Percentiles rank a stretch among this genome's conserved stretches.
Evolutionary conservation across 2,113 vertebrate genomes (phyloP).

Genomic region (Bubalus kerabau): DNA sequence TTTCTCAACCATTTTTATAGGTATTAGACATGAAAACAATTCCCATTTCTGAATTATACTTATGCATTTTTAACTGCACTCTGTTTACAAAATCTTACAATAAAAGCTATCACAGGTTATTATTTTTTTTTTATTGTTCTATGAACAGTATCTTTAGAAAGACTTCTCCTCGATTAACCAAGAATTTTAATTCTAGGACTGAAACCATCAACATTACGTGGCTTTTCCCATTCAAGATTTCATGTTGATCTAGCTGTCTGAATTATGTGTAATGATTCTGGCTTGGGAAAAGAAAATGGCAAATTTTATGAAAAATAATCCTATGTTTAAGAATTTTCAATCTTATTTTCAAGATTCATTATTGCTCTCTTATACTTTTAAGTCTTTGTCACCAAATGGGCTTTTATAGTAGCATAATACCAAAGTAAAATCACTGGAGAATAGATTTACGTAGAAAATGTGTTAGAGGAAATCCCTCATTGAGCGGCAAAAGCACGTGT

Average conservation of each 20-base stretch:
- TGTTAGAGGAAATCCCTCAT: conserved; percentile 62
- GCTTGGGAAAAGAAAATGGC: neutral
- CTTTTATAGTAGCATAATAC: conserved; percentile 56
- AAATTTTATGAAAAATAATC: conserved; percentile 50
- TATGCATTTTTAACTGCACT: neutral
- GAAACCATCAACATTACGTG: neutral
- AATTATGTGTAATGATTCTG: conserved; percentile 17
- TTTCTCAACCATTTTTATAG: neutral
- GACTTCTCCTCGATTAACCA: neutral
- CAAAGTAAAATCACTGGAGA: conserved; percentile 45
- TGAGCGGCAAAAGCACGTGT: conserved; percentile 53
- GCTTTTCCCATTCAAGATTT: neutral
- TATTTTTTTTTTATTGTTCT: neutral
- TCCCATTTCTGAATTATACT: neutral
- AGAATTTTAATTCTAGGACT: neutral
- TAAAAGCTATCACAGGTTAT: neutral
- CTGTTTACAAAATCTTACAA: neutral
- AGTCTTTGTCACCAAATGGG: conserved; percentile 36
- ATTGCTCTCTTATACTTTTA: conserved; percentile 43
- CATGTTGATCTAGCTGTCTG: conserved; percentile 6
- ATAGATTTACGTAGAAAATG: conserved; percentile 31
- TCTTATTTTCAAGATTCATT: conserved; percentile 53
- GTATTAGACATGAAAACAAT: neutral
- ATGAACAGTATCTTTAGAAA: neutral
- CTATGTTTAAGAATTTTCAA: conserved; percentile 22